Evolutionary conservation across 2,888 invertebrate genomes (phyloP).

Genomic region (Leucophora obtusa): DNA sequence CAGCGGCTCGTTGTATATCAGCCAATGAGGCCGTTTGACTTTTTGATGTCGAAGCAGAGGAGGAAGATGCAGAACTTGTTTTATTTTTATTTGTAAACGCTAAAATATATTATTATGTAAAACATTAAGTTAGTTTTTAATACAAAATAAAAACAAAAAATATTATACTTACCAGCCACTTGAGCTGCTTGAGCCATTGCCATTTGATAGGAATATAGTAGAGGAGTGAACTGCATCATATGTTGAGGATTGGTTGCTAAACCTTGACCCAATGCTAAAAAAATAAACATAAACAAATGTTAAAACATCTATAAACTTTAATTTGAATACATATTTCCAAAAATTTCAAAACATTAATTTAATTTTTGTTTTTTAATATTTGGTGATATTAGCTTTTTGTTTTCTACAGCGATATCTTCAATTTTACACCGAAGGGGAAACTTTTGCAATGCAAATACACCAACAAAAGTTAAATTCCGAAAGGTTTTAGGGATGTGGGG

Average conservation of each 20-base stretch:
- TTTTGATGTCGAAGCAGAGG: constrained; percentile 72
- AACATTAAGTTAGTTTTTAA: background rate
- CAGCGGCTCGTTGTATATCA: constrained; percentile 91
- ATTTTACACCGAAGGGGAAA: too few relatives aligned
- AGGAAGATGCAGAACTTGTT: constrained; percentile 69
- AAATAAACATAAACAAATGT: constrained; percentile 1
- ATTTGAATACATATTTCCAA: too few relatives aligned
- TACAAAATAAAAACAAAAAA: background rate
- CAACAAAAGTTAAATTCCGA: too few relatives aligned
- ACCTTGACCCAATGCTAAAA: constrained; percentile 76
- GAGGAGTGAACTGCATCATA: constrained; percentile 92
- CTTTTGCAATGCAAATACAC: too few relatives aligned
- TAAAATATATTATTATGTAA: background rate
- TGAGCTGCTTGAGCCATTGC: constrained; percentile 88
- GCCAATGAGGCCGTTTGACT: constrained; percentile 80
- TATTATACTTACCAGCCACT: constrained; percentile 73
- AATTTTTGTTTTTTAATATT: too few relatives aligned
- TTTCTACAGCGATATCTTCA: too few relatives aligned
- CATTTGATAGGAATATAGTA: constrained; percentile 93
- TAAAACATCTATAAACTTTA: background rate
- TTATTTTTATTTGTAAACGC: constrained; percentile 72
- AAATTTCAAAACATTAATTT: too few relatives aligned
- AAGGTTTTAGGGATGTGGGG: too few relatives aligned
- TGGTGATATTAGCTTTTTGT: too few relatives aligned
- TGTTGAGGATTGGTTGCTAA: constrained; percentile 84